Evolutionary conservation across 2,888 invertebrate species (phyloP).

Genomic region (Chymomyza fuscimana): DNA sequence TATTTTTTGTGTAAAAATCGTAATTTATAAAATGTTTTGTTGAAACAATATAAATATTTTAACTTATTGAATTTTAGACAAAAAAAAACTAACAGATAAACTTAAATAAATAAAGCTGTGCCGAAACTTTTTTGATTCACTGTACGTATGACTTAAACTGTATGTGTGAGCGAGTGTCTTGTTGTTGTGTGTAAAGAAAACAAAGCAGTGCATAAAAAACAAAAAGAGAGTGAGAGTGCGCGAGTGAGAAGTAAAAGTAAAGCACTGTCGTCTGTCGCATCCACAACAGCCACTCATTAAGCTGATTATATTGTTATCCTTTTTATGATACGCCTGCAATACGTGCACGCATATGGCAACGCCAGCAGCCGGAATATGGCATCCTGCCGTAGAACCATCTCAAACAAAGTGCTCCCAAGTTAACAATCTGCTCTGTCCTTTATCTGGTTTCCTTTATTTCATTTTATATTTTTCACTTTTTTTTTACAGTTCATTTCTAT

Average conservation of each 20-base stretch:
- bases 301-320: slow-evolving; percentile 78
- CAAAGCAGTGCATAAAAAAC: slow-evolving; percentile 61
- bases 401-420: neutral
- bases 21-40: too few species aligned
- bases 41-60: too few species aligned
- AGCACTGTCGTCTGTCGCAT: slow-evolving; percentile 49
- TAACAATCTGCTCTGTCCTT: slow-evolving; percentile 1
- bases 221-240: slow-evolving; percentile 7
- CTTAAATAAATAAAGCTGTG: too few species aligned
- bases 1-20: too few species aligned
- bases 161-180: neutral
- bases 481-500: slow-evolving; percentile 3
- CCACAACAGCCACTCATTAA: slow-evolving; percentile 74
- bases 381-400: slow-evolving; percentile 1
- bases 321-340: slow-evolving; percentile 75
- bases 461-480: neutral
- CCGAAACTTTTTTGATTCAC: too few species aligned
- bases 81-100: too few species aligned
- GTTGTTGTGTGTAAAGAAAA: slow-evolving; percentile 31
- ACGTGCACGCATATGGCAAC: slow-evolving; percentile 68
- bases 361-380: slow-evolving; percentile 16
- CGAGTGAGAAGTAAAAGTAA: slow-evolving; percentile 44
- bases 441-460: neutral
- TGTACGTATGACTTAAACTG: neutral
- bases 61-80: too few species aligned